phyloP scores from a whole-genome alignment of 2,888 invertebrate species.

The Drosophila fungiperda region DNA sequence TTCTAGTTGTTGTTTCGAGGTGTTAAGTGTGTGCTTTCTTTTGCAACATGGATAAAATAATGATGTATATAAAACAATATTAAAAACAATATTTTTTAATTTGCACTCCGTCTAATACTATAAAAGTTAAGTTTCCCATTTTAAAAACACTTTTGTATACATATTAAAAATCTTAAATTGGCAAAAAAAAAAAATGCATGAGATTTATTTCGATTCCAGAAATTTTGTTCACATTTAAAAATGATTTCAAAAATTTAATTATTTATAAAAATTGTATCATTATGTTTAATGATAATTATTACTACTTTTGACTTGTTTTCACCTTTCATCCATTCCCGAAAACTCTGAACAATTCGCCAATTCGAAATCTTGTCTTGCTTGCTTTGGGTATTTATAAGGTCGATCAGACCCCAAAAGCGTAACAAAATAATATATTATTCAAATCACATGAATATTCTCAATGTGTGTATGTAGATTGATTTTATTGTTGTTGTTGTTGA shows the following conservation, averaged over 20 bases:
- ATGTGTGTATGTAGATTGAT: slow-evolving; percentile 70
- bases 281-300: not conserved
- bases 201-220: not conserved
- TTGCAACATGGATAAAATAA: slow-evolving; percentile 63
- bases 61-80: not conserved
- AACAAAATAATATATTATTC: slow-evolving; percentile 23
- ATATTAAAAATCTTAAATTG: not conserved
- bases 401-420: not conserved
- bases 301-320: not conserved
- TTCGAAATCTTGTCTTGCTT: not conserved
- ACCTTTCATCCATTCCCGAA: not conserved
- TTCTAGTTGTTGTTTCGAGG: slow-evolving; percentile 8
- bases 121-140: not conserved
- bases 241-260: not conserved
- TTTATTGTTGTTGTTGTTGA: slow-evolving; percentile 54
- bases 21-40: slow-evolving; percentile 3
- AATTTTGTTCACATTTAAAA: not conserved
- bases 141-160: not conserved
- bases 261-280: not conserved
- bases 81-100: not conserved
- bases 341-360: slow-evolving; percentile 11
- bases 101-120: not conserved
- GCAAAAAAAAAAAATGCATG: no score
- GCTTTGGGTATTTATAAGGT: slow-evolving; percentile 17
- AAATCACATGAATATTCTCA: slow-evolving; percentile 76